Conservation (phyloP, 2,113 vertebrate species). For the Otus sunia region DNA sequence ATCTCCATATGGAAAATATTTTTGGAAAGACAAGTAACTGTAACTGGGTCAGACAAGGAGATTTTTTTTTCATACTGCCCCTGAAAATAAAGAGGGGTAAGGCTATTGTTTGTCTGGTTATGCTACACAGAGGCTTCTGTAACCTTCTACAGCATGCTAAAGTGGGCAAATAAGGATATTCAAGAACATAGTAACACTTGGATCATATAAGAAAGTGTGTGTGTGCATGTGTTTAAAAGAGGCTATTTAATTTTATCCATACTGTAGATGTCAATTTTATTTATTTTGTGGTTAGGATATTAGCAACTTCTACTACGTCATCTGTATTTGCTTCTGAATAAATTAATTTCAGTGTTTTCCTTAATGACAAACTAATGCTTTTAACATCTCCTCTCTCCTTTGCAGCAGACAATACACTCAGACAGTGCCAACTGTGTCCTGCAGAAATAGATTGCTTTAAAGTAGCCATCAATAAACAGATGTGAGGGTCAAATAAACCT, state of each 20-base stretch:
- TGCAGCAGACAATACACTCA: background rate
- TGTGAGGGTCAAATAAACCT: constrained; percentile 17
- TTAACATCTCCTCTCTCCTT: background rate
- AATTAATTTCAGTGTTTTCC: background rate
- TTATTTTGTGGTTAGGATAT: constrained; percentile 1
- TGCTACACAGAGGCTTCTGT: background rate
- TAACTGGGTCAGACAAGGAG: constrained; percentile 44
- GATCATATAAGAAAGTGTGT: background rate
- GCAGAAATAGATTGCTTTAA: constrained; percentile 48
- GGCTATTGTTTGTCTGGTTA: constrained; percentile 33
- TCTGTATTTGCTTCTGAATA: background rate
- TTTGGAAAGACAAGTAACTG: constrained; percentile 60
- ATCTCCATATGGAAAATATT: constrained; percentile 64
- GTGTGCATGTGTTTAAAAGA: background rate
- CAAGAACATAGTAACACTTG: background rate
- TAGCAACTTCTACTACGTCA: background rate
- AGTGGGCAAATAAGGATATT: background rate
- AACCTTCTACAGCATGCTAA: background rate
- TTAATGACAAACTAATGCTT: background rate
- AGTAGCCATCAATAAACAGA: constrained; percentile 28
- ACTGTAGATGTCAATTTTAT: background rate
- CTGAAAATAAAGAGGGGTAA: constrained; percentile 35
- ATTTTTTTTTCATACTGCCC: constrained; percentile 36
- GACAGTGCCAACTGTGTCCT: background rate
- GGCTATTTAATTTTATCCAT: background rate